Percentiles rank a stretch among this genome's conserved stretches.
Evolutionary conservation across 2,113 vertebrate genomes (phyloP).

Genomic region (Pica pica): DNA sequence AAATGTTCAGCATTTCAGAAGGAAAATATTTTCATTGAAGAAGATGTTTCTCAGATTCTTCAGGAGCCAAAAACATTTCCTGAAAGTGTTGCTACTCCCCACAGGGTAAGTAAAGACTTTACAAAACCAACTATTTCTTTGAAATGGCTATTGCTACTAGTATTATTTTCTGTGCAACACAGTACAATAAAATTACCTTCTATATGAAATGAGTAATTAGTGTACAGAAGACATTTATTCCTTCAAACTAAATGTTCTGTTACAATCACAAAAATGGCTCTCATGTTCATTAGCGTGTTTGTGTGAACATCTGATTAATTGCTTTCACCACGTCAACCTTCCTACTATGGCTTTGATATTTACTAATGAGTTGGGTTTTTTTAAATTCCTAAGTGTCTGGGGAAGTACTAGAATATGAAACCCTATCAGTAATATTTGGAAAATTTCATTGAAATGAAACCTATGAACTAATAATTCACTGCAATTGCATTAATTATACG

Average conservation of each 20-base stretch:
- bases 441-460: not conserved
- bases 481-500: not conserved
- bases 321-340: not conserved
- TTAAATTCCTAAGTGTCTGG: not conserved
- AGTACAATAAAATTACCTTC: not conserved
- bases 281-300: not conserved
- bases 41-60: not conserved
- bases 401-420: not conserved
- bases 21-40: constrained; percentile 33
- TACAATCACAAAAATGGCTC: not conserved
- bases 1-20: not conserved
- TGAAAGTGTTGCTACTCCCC: not conserved
- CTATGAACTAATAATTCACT: not conserved
- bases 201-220: not conserved
- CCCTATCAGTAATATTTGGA: not conserved
- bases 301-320: not conserved
- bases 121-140: not conserved
- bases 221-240: not conserved
- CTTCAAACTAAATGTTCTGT: not conserved
- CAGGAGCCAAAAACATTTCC: not conserved
- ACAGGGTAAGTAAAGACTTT: not conserved
- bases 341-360: not conserved
- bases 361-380: not conserved
- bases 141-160: not conserved
- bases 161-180: not conserved